Evolutionary conservation across 2,888 invertebrate genomes (phyloP), one percentile per base, ranked within the genome.

Genomic region (Helobdella robusta): DNA sequence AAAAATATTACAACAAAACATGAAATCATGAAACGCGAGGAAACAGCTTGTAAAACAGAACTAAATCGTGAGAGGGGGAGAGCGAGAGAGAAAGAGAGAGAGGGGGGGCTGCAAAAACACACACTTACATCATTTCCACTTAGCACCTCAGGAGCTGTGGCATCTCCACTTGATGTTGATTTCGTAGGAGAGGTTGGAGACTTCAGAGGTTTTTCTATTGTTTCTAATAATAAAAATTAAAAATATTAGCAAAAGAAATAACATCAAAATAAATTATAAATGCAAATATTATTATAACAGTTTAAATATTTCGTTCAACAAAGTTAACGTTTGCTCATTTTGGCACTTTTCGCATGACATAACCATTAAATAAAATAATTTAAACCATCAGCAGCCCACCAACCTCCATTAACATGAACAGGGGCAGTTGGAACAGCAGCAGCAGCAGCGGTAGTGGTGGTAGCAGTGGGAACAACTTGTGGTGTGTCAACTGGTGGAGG

Each of bases 71-170:
- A 44, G 52, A n/a, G n/a, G n/a, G n/a, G n/a, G n/a, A n/a, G n/a
- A n/a, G n/a, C n/a, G n/a, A n/a, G n/a, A n/a, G n/a, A n/a, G n/a
- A n/a, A n/a, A n/a, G n/a, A n/a, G n/a, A n/a, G n/a, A n/a, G n/a
- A n/a, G n/a, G n/a, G n/a, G n/a, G n/a, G n/a, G n/a, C n/a, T n/a
- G n/a, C n/a, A n/a, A n/a, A n/a, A n/a, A n/a, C n/a, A n/a, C n/a
- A n/a, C n/a, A n/a, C n/a, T n/a, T n/a, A 66, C 66, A 32, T 66
- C 66, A 18, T 54, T 58, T 48, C 63, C 62, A 63, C 68, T 68
- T 28, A 28, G 46, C 11, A 76, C 76, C 61, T 76, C 77, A n/a
- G 75, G 70, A 2, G 75, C 64, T 2, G 61, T 46, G n/a, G 32
- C 70, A 15, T 71, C 72, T 11, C 67, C 72, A 58, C 72, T 72